Evolutionary conservation across 2,797 vertebrate species (phyloP).

Genomic region (Hafferia zeledoni): DNA sequence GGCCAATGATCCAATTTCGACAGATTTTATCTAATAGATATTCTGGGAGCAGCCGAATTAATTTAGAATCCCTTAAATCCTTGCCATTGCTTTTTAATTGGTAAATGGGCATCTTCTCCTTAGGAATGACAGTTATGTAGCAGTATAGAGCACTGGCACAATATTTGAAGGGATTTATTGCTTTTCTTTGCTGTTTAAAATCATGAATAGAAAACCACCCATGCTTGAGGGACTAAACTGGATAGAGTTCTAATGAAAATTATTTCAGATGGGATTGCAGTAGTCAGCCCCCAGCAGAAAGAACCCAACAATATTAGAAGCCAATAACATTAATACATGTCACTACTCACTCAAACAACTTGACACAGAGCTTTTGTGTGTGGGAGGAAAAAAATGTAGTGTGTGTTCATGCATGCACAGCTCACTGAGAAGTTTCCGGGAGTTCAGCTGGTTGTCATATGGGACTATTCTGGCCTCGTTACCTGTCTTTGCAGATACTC

Average conservation of each 20-base stretch:
- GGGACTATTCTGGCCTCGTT: neutral
- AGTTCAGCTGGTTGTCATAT: neutral
- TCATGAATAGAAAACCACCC: neutral
- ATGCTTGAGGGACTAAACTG: neutral
- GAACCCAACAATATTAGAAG: neutral
- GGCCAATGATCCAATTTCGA: neutral
- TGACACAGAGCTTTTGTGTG: accelerated
- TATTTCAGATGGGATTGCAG: neutral
- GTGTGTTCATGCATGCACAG: neutral
- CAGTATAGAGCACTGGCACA: neutral
- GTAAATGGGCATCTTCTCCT: neutral
- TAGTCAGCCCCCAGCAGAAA: neutral
- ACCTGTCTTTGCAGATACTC: neutral
- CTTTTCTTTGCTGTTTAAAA: neutral
- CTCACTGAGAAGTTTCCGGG: neutral
- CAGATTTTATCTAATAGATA: neutral
- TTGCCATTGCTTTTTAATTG: neutral
- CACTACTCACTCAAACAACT: neutral
- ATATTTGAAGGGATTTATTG: neutral
- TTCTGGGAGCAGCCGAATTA: neutral
- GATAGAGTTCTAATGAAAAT: neutral
- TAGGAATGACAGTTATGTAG: neutral
- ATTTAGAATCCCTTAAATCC: neutral
- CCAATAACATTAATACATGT: neutral
- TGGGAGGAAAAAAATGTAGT: neutral